These are phyloP conservation scores for Danio choprae DNA, from an alignment of 2,797 vertebrate genomes.

Conservation along the genomic window DNA sequence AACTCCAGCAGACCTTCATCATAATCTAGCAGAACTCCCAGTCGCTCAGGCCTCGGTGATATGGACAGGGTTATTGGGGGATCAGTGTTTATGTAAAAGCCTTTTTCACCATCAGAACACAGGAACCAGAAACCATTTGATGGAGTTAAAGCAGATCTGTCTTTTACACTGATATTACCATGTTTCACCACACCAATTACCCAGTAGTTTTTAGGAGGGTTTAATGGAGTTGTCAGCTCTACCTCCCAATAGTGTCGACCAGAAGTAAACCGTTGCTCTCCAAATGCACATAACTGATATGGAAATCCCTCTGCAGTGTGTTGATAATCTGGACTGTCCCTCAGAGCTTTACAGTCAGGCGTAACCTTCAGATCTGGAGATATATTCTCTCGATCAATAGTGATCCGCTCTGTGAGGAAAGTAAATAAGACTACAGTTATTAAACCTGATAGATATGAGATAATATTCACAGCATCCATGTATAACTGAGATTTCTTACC, in stretches of 20 bases:
- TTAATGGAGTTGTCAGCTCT: not conserved
- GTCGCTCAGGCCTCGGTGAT: not conserved
- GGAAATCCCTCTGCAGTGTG: constrained; percentile 20
- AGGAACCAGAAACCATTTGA: constrained; percentile 68
- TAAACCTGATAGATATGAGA: not conserved
- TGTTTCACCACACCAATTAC: constrained; percentile 68
- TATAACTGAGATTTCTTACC: not conserved
- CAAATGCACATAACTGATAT: constrained; percentile 63
- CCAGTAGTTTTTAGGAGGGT: constrained; percentile 63
- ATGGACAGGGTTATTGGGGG: not conserved
- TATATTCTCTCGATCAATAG: accelerated
- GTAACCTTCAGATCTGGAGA: accelerated
- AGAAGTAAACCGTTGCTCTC: constrained; percentile 52
- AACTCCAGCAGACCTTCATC: constrained; percentile 61
- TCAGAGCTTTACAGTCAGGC: accelerated
- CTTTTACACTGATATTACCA: accelerated
- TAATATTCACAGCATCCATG: not conserved
- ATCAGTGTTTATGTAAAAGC: constrained; percentile 52
- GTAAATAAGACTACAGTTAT: not conserved
- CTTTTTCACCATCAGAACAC: constrained; percentile 51
- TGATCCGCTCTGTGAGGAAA: constrained; percentile 64
- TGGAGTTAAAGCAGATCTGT: not conserved
- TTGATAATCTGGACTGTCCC: accelerated
- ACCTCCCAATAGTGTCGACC: constrained; percentile 75
- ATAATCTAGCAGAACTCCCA: constrained; percentile 71